Percentiles rank a stretch among this genome's conserved stretches.
phyloP scores from a whole-genome alignment of 1,140 invertebrate species.

The Trachelipus rathkii region DNA sequence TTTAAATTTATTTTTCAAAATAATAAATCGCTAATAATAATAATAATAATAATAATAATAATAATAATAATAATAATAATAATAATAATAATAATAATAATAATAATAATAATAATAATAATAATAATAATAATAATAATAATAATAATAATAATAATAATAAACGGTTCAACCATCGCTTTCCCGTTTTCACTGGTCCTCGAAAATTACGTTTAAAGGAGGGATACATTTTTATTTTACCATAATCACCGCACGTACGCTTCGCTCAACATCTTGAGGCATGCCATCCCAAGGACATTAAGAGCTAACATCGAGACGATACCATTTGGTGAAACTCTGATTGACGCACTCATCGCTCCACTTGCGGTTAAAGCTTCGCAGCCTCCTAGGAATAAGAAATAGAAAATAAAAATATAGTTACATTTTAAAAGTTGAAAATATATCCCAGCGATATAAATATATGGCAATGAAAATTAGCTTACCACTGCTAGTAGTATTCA shows the following conservation, averaged over 20 bases:
- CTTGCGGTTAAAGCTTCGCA: neutral
- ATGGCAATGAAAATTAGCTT: neutral
- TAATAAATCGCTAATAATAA: too few relatives aligned
- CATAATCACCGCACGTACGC: neutral
- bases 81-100: slow-evolving; percentile 5
- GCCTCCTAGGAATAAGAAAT: neutral
- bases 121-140: neutral
- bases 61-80: neutral
- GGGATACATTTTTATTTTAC: neutral
- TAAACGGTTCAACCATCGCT: neutral
- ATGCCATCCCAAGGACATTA: neutral
- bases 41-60: neutral
- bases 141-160: slow-evolving; percentile 13
- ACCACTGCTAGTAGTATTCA: slow-evolving; percentile 40
- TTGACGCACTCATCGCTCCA: neutral
- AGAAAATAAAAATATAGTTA: neutral
- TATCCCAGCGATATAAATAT: neutral
- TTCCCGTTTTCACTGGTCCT: neutral
- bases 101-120: too few relatives aligned
- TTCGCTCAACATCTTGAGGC: neutral
- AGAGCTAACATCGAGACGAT: neutral
- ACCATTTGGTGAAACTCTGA: neutral
- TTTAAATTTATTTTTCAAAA: neutral
- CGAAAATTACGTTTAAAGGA: slow-evolving; percentile 4
- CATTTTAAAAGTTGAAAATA: too few relatives aligned